These are phyloP conservation scores for Aplidium turbinatum DNA, from an alignment of 23 tunicate species.

Conservation along the genomic window DNA sequence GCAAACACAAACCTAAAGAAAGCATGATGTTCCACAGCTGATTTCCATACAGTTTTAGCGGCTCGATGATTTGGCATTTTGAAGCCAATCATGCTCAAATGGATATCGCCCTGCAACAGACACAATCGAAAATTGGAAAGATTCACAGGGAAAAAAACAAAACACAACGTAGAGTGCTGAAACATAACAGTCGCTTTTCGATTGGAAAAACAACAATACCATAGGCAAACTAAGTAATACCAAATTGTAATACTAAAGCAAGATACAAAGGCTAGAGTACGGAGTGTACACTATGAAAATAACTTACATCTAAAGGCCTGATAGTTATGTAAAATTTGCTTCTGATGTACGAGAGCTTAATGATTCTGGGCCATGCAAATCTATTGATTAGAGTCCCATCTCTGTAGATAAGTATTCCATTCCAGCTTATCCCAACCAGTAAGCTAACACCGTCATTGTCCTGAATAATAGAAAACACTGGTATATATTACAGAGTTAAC, in stretches of 20 bases:
- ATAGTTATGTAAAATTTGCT: slow-evolving; percentile 76
- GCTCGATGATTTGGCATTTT: not conserved
- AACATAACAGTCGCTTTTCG: not conserved
- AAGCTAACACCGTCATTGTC: slow-evolving; percentile 70
- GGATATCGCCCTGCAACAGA: slow-evolving; percentile 64
- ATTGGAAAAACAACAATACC: no score
- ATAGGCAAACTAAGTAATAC: no score
- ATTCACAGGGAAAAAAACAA: no score
- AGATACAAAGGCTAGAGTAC: no score
- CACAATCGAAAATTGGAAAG: not conserved
- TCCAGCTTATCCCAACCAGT: slow-evolving; percentile 80
- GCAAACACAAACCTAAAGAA: not conserved
- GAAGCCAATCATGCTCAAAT: slow-evolving; percentile 20
- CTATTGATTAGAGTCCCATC: slow-evolving; percentile 65
- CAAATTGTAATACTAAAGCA: no score
- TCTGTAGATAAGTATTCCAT: slow-evolving; percentile 70
- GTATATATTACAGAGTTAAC: no score
- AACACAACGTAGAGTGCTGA: not conserved
- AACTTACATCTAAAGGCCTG: slow-evolving; percentile 80
- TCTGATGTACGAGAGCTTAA: slow-evolving; percentile 78
- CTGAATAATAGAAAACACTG: slow-evolving; percentile 34
- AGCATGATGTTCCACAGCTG: slow-evolving; percentile 12
- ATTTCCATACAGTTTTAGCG: slow-evolving; percentile 2
- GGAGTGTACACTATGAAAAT: not conserved
- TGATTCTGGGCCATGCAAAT: slow-evolving; percentile 86